Base-by-base conservation (phyloP, 1,140 invertebrate genomes). In the Heliconius nattereri region DNA sequence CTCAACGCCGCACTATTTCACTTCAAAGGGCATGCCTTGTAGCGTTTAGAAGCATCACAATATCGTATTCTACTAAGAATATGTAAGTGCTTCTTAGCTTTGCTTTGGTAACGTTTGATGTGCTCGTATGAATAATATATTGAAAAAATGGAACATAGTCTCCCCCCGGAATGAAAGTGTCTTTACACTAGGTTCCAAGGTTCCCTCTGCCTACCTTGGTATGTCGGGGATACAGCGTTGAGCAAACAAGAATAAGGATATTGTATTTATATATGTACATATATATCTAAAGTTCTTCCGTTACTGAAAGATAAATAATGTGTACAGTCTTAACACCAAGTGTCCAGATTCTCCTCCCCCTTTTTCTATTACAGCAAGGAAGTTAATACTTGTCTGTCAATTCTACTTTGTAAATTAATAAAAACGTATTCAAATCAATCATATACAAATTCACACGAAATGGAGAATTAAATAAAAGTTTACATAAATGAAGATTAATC, bases 41-140 rank as follows among this genome's bases (percentile, higher is more conserved):
- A 5, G 26, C 60, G 23, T 66, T 66, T 66, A 13, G 60, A 26
- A 23, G 9, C n/a, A 66, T n/a, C 20, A n/a, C n/a, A 26, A 66
- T 66, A 66, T 26, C 60, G 26, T 66, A 66, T 66, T 66, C 60
- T 66, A 26, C 16, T 66, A 26, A 29, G 60, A 29, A 66, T 66
- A 66, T 66, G 60, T 66, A 29, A 66, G 60, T 26, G 57, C 54
- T 57, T 57, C 7, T 8, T n/a, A 57, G 52, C 52, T 23, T 60
- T n/a, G 0, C 40, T 45, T 45, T 66, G 11, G 11, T 0, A 52
- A 66, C 57, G 54, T 66, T 66, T 66, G 57, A 66, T 66, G 60
- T 29, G 0, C 60, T 16, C 60, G 11, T 26, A 66, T 66, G 60
- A 66, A 66, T 66, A 66, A 66, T 26, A 66, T 29, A 66, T 66